Evolutionary conservation across 2,797 vertebrate species (phyloP).

Genomic region (Oceanodroma leucorhoa): DNA sequence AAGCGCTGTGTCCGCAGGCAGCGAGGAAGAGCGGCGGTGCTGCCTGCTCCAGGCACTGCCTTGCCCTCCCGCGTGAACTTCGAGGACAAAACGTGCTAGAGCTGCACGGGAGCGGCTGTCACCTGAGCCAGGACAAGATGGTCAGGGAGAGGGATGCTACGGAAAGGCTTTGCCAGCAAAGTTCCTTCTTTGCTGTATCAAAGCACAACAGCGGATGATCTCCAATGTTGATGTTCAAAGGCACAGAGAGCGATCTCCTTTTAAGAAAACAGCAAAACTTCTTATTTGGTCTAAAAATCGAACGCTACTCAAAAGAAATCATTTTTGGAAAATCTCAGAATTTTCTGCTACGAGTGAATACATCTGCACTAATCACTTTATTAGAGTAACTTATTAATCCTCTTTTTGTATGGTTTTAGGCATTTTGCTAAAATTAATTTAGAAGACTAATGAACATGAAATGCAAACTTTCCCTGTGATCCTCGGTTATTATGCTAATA

Average conservation of each 20-base stretch:
- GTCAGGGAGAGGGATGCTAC: not conserved
- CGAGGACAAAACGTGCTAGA: not conserved
- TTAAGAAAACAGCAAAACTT: not conserved
- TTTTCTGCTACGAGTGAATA: not conserved
- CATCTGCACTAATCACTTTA: not conserved
- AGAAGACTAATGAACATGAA: conserved; percentile 24
- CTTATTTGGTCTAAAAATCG: not conserved
- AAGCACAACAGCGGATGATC: not conserved
- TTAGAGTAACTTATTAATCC: not conserved
- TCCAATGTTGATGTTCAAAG: not conserved
- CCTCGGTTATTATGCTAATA: not conserved
- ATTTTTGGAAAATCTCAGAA: not conserved
- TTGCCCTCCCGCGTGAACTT: not conserved
- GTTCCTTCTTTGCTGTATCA: not conserved
- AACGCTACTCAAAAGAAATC: not conserved
- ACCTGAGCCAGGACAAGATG: not conserved
- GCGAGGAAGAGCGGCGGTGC: not conserved
- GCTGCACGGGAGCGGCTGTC: not conserved
- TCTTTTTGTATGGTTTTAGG: conserved; percentile 6
- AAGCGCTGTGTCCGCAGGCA: not conserved
- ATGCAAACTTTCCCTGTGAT: conserved; percentile 15
- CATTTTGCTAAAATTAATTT: conserved; percentile 40
- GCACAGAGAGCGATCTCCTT: not conserved
- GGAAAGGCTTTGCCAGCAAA: not conserved
- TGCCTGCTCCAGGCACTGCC: not conserved